phyloP scores from a whole-genome alignment of 2,113 vertebrate genomes.

The Stomatorhinus ivindoensis region DNA sequence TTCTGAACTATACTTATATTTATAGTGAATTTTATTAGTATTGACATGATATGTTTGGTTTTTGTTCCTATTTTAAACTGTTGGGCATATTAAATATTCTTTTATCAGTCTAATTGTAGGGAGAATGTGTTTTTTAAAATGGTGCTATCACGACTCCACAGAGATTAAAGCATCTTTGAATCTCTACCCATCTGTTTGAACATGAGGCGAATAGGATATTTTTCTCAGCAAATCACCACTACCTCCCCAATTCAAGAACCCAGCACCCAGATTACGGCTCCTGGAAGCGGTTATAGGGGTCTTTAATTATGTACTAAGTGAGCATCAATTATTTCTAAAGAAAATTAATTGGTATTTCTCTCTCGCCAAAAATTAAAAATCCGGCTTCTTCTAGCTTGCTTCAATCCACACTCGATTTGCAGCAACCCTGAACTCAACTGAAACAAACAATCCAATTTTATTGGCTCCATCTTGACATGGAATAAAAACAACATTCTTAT shows the following conservation, averaged over 20 bases:
- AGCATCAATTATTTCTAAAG: constrained; percentile 54
- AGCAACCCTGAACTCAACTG: not conserved
- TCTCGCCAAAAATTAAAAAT: not conserved
- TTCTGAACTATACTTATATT: not conserved
- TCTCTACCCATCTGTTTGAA: not conserved
- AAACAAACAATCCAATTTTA: not conserved
- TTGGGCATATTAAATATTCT: not conserved
- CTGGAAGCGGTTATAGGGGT: constrained; percentile 22
- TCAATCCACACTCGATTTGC: constrained; percentile 23
- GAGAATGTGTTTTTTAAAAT: constrained; percentile 3
- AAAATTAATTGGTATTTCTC: constrained; percentile 19
- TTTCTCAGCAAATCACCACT: not conserved
- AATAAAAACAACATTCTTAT: not conserved
- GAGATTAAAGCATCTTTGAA: not conserved
- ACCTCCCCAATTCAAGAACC: not conserved
- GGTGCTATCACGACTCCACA: not conserved
- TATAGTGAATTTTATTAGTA: not conserved
- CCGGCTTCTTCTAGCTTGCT: not conserved
- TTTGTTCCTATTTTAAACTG: not conserved
- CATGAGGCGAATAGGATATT: not conserved
- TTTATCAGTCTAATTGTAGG: not conserved
- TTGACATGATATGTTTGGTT: not conserved
- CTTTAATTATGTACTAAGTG: constrained; percentile 53
- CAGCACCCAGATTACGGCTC: constrained; percentile 11
- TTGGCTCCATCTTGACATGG: not conserved